Evolutionary conservation across 2,113 vertebrate genomes (phyloP).

Genomic region (Scopus umbretta): DNA sequence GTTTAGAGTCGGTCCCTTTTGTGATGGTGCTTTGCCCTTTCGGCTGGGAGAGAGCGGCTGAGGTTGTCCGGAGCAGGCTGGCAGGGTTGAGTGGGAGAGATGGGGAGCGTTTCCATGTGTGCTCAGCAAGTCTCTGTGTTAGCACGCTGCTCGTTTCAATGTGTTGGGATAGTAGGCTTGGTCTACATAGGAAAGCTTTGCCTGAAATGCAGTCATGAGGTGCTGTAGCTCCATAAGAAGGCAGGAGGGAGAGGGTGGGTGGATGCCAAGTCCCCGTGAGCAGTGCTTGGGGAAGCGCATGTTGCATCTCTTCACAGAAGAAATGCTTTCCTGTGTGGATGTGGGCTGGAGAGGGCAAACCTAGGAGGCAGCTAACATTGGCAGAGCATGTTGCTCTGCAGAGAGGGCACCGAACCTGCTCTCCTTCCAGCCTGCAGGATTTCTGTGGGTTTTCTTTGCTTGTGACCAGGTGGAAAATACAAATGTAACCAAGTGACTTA

Average conservation of each 20-base stretch:
- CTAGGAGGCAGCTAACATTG: not conserved
- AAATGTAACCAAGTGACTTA: not conserved
- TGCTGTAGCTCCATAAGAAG: not conserved
- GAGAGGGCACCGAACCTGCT: not conserved
- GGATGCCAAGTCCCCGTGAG: not conserved
- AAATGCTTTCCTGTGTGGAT: not conserved
- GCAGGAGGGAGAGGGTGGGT: not conserved
- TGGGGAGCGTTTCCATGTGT: not conserved
- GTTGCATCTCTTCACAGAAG: not conserved
- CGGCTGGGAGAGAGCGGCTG: not conserved
- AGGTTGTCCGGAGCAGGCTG: not conserved
- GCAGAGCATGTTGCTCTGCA: not conserved
- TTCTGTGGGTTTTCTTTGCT: not conserved
- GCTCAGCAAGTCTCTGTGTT: not conserved
- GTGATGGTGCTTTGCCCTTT: not conserved
- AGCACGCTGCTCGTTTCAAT: rapidly evolving
- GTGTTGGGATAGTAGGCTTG: not conserved
- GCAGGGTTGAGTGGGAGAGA: not conserved
- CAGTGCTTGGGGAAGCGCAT: not conserved
- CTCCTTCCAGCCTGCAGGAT: not conserved
- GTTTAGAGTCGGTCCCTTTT: not conserved
- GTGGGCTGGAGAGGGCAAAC: not conserved
- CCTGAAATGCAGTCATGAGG: not conserved
- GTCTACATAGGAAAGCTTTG: rapidly evolving
- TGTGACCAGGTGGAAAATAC: not conserved